These are phyloP conservation scores for Sphaerodactylus townsendi DNA, from an alignment of 2,113 vertebrate species.

Conservation along the genomic window DNA sequence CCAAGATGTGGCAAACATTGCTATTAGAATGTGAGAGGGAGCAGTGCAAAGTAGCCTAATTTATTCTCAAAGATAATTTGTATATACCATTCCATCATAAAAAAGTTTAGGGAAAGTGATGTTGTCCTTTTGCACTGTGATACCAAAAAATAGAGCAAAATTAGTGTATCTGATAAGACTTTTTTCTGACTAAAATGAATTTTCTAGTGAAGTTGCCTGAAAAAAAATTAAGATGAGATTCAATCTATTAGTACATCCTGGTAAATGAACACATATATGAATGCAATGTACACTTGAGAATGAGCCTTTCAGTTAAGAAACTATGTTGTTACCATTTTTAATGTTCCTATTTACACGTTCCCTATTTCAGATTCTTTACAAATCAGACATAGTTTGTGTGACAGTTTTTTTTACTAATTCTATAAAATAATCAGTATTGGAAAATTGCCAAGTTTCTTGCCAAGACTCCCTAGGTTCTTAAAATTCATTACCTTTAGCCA, in stretches of 20 bases:
- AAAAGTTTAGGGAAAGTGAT: background rate
- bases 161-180: background rate
- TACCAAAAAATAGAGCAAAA: background rate
- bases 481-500: constrained; percentile 12
- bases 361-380: background rate
- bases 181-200: background rate
- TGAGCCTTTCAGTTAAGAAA: background rate
- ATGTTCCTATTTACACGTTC: background rate
- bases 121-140: background rate
- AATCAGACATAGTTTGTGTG: background rate
- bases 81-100: background rate
- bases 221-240: background rate
- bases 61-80: background rate
- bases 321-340: background rate
- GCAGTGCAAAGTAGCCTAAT: background rate
- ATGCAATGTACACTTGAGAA: background rate
- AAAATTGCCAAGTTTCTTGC: background rate
- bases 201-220: background rate
- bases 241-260: background rate
- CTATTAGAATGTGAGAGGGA: too few relatives aligned
- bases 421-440: background rate
- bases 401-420: background rate
- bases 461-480: background rate
- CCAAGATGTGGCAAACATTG: too few relatives aligned
- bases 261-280: background rate